Percentiles rank a stretch among this genome's conserved stretches.
Conservation (phyloP, 2,113 vertebrate genomes). For the Gallinago paraguaiae region DNA sequence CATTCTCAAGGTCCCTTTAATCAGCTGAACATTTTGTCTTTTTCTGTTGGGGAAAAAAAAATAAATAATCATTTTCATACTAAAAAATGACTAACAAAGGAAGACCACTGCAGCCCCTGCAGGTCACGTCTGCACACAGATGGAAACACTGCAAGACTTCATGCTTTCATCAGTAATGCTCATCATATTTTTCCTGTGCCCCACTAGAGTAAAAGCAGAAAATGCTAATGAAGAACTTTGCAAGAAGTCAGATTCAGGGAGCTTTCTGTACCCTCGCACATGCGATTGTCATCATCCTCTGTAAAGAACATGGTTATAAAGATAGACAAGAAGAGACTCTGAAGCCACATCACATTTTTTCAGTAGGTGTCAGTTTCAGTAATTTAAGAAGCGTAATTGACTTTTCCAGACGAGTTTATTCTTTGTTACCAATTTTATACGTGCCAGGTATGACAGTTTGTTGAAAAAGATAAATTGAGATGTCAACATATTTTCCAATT, state of each 20-base stretch:
- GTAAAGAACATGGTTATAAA: not conserved
- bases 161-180: not conserved
- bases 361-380: not conserved
- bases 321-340: not conserved
- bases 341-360: not conserved
- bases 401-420: not conserved
- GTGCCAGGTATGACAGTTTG: not conserved
- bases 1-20: not conserved
- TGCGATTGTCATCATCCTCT: not conserved
- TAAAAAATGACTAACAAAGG: not conserved
- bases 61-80: not conserved
- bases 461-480: not conserved
- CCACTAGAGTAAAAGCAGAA: not conserved
- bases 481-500: conserved; percentile 15
- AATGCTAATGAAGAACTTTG: not conserved
- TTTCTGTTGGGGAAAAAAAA: not conserved
- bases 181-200: not conserved
- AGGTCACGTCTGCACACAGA: not conserved
- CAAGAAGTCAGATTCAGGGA: not conserved
- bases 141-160: not conserved
- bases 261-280: not conserved
- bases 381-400: not conserved
- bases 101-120: not conserved
- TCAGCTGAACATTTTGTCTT: not conserved
- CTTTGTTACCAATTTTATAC: not conserved